Base-by-base conservation (phyloP, 53 echinoderm and acorn worm genomes). In the Henricia sp. region DNA sequence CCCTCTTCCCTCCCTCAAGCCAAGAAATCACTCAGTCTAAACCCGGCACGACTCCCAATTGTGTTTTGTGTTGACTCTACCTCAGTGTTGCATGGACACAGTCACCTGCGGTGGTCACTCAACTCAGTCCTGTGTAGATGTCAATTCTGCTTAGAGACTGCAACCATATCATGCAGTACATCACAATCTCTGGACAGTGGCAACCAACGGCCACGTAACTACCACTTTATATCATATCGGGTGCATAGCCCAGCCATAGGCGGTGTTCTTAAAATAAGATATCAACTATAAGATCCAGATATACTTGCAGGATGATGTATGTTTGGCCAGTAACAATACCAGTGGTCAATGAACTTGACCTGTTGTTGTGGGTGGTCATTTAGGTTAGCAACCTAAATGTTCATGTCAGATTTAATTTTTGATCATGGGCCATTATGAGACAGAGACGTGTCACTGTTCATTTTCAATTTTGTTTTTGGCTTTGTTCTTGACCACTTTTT, bases 331-430 rank as follows among this genome's bases (percentile, higher is more conserved):
- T 80, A 64, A 80, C 80, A 80, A 64, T 48, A 80, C 50, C 63
- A 44, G 64, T 80, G 80, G 80, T 80, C 80, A 80, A 26, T 64
- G 80, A 80, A 80, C 80, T 80, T 80, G 80, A 80, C 80, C 80
- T 46, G 20, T 46, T n/a, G 80, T 48, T 41, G 43, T 46, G 80
- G 64, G 63, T 80, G 80, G 80, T 64, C 64, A 64, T 11, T 80
- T 13, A 25, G 19, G 35, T 19, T 38, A 39, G 4, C 62, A 32
- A 29, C 62, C 33, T n/a, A n/a, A n/a, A n/a, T n/a, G n/a, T n/a
- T n/a, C n/a, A n/a, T n/a, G n/a, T n/a, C n/a, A n/a, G n/a, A n/a
- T n/a, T n/a, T n/a, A n/a, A n/a, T n/a, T n/a, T n/a, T n/a, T n/a
- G n/a, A n/a, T n/a, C n/a, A n/a, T n/a, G n/a, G n/a, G n/a, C n/a